Evolutionary conservation across 1,140 invertebrate species (phyloP).

Genomic region (Panagrolaimus sp.): DNA sequence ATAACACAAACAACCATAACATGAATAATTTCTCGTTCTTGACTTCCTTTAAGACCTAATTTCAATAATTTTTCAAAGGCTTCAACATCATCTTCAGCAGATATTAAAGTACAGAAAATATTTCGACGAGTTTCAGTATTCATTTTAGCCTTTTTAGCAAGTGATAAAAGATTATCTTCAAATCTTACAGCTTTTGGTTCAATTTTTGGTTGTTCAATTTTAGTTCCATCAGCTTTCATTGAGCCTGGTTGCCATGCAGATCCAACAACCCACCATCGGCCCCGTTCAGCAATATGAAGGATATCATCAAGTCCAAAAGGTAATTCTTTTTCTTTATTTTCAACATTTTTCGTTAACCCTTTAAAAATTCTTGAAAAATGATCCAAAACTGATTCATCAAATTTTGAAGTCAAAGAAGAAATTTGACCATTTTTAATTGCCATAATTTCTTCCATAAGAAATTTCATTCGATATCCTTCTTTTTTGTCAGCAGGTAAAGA

Average conservation of each 20-base stretch:
- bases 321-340: conserved; percentile 58
- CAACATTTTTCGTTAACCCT: conserved; percentile 31
- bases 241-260: conserved; percentile 75
- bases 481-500: conserved; percentile 50
- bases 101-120: conserved; percentile 64
- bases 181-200: conserved; percentile 5
- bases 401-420: conserved; percentile 70
- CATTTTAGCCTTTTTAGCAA: conserved; percentile 75
- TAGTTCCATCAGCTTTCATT: conserved; percentile 28
- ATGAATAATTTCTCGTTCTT: conserved; percentile 75
- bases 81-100: conserved; percentile 72
- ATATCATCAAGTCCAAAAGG: conserved; percentile 74
- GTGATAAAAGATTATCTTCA: conserved; percentile 64
- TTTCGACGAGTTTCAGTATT: conserved; percentile 63
- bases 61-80: conserved; percentile 83
- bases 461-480: conserved; percentile 63
- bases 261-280: conserved; percentile 94
- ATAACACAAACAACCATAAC: conserved; percentile 76
- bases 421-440: conserved; percentile 93
- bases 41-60: conserved; percentile 72
- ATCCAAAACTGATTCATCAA: conserved; percentile 33
- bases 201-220: conserved; percentile 12
- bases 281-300: conserved; percentile 74
- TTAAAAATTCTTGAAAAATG: conserved; percentile 32
- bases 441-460: conserved; percentile 79